Evolutionary conservation across 2,113 vertebrate genomes (phyloP), one percentile per base, ranked within the genome.

Genomic region (Hemiscyllium ocellatum): DNA sequence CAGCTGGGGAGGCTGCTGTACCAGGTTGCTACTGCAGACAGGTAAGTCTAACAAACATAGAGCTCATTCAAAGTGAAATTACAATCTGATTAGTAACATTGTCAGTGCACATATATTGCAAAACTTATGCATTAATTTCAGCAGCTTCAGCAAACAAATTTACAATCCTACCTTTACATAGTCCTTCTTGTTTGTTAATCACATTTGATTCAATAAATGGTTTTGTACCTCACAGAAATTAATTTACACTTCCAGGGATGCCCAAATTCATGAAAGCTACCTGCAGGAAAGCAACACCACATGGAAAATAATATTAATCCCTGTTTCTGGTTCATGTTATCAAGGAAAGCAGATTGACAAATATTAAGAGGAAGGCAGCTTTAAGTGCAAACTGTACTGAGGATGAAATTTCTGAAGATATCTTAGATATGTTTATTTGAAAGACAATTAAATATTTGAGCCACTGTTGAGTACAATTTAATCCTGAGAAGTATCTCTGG

Each of bases 1-100:
- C 78, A 56, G 22, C 69, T 96, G 65, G 96, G 95, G n/a, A 47
- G 76, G 37, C 85, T 50, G 19, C 94, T 96, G 37, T 96, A 96
- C 69, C 10, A 42, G 37, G 37, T 89, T 42, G 96, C 96, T 90
- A 56, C 26, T 65, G 19, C 83, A 72, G 86, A 95, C 24, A 90
- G 96, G 96, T 96, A 96, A 96, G 76, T 50, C 56, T 26, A 37
- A 37, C 24, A n/a, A 3, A 10, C n/a, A 86, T 94, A 37, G 61
- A 96, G 78, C 2, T 66, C 80, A 93, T 66, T 93, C 89, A 37
- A 93, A 66, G 61, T 93, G n/a, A 20, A 37, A 33, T 65, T 42
- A 93, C 61, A 93, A 37, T 20, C 61, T n/a, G 66, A 93, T 61
- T 33, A 66, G 66, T 20, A 65, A 61, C 0, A 20, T 65, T 37